Evolutionary conservation across 2,888 invertebrate genomes (phyloP).

Genomic region (Eurytoma californica): DNA sequence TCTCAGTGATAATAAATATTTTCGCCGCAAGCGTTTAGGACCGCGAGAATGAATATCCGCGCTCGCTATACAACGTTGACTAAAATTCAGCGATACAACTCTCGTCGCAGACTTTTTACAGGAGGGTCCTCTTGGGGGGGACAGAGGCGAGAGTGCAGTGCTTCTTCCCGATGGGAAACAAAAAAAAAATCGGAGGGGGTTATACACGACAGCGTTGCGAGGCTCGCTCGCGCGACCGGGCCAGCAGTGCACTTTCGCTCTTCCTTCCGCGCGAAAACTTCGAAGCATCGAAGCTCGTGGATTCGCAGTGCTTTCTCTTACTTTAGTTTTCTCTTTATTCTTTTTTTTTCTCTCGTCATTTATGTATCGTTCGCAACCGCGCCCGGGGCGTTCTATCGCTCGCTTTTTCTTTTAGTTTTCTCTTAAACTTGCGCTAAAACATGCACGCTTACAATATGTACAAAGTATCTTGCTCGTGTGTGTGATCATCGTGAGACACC

Average conservation of each 20-base stretch:
- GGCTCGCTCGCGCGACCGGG: background rate
- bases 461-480: background rate
- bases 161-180: background rate
- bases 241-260: constrained; percentile 53
- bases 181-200: background rate
- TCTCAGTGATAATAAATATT: too few species aligned
- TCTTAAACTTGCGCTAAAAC: background rate
- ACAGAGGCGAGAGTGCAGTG: background rate
- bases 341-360: background rate
- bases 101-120: background rate
- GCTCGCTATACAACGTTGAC: background rate
- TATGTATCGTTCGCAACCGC: background rate
- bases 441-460: background rate
- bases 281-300: constrained; percentile 1
- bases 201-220: background rate
- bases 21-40: too few species aligned
- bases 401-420: background rate
- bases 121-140: background rate
- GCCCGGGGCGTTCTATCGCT: background rate
- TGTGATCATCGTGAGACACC: background rate
- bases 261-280: constrained; percentile 33
- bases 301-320: constrained; percentile 5
- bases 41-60: background rate
- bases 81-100: background rate
- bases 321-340: background rate